These are phyloP conservation scores for Cheilosia vulpina DNA, from an alignment of 2,888 invertebrate species.

Conservation along the genomic window DNA sequence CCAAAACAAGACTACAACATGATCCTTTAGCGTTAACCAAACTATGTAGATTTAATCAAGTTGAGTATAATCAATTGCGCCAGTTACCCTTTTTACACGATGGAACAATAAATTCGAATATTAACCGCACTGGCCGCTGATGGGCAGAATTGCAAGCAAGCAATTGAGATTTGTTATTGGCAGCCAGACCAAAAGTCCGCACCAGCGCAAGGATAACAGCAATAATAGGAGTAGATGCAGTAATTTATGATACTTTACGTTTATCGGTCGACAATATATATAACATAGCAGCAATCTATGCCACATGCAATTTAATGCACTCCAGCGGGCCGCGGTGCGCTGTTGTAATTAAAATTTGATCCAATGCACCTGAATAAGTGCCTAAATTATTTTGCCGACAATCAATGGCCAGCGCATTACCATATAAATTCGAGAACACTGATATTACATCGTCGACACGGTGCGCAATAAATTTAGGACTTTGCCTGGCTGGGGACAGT, in stretches of 20 bases:
- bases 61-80: constrained; percentile 43
- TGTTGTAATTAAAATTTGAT: constrained; percentile 69
- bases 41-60: constrained; percentile 59
- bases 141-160: constrained; percentile 49
- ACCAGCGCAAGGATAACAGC: constrained; percentile 66
- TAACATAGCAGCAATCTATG: constrained; percentile 51
- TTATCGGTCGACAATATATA: constrained; percentile 54
- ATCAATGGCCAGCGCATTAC: constrained; percentile 40
- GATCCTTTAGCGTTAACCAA: constrained; percentile 17
- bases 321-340: constrained; percentile 35
- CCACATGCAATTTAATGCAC: constrained; percentile 67
- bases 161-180: constrained; percentile 60
- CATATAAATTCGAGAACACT: constrained; percentile 65
- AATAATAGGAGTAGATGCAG: constrained; percentile 34
- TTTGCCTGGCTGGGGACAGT: constrained; percentile 25
- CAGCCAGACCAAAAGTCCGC: constrained; percentile 55
- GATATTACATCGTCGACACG: constrained; percentile 34
- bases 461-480: constrained; percentile 53
- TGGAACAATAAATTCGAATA: constrained; percentile 56
- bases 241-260: constrained; percentile 63
- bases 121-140: constrained; percentile 15
- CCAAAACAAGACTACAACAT: neutral
- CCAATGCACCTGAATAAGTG: constrained; percentile 62
- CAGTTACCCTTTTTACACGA: constrained; percentile 15
- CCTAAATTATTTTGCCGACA: constrained; percentile 49